Percentiles rank a stretch among this genome's conserved stretches.
These are phyloP conservation scores for Oppia nitens DNA, from an alignment of 1,140 invertebrate genomes.

Conservation along the genomic window DNA sequence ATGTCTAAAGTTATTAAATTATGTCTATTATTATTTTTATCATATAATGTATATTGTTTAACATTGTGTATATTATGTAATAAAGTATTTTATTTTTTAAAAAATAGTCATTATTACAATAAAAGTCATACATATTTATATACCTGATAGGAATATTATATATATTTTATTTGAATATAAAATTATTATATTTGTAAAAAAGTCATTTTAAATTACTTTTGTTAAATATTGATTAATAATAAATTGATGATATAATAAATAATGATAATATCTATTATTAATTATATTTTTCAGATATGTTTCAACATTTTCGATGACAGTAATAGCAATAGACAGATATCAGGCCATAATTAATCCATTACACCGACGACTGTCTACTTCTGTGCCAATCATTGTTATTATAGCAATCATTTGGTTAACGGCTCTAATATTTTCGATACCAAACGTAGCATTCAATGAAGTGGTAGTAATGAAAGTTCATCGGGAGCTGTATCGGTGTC, in stretches of 20 bases:
- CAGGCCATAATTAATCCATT: constrained; percentile 9
- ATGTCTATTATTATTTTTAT: neutral
- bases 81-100: too few species aligned
- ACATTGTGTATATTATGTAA: too few species aligned
- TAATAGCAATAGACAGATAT: constrained; percentile 11
- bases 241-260: too few species aligned
- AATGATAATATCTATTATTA: too few species aligned
- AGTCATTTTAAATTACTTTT: too few species aligned
- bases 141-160: too few species aligned
- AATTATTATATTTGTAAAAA: too few species aligned
- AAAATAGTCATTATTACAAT: too few species aligned
- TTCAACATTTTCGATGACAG: constrained; percentile 10
- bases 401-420: constrained; percentile 6
- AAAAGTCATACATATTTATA: too few species aligned
- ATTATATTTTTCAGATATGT: constrained; percentile 8
- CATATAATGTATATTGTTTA: neutral
- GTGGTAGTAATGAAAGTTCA: neutral
- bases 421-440: neutral
- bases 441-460: constrained; percentile 8
- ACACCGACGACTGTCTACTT: constrained; percentile 2
- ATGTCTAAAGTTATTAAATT: neutral
- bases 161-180: too few species aligned
- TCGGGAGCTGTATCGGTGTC: neutral
- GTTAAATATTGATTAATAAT: too few species aligned
- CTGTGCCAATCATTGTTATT: constrained; percentile 1